Evolutionary conservation across 1,140 invertebrate species (phyloP).

Genomic region (Rhopalosiphum maidis): DNA sequence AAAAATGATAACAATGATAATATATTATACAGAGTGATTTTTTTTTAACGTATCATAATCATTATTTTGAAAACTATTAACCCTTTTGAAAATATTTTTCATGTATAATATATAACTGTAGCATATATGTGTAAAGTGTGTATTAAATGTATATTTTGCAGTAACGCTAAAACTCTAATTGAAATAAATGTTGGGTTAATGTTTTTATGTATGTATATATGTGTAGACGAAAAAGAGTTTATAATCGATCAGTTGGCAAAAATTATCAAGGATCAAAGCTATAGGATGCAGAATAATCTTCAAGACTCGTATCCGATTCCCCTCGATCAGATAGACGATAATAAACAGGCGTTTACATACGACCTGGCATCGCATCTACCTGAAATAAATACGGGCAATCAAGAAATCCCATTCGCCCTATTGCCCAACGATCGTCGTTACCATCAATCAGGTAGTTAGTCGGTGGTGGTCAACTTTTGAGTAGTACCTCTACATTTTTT

Average conservation of each 20-base stretch:
- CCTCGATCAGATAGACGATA: background rate
- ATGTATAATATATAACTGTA: background rate
- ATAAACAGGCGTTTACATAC: constrained; percentile 5
- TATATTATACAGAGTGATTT: background rate
- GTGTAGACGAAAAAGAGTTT: constrained; percentile 43
- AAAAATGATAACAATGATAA: background rate
- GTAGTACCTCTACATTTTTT: background rate
- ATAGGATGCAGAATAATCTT: constrained; percentile 15
- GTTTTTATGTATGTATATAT: background rate
- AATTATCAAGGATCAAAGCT: constrained; percentile 32
- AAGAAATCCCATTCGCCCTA: constrained; percentile 63
- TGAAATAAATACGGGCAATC: constrained; percentile 60
- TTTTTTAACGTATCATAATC: background rate
- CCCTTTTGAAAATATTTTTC: background rate
- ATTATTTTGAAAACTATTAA: background rate
- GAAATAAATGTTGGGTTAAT: background rate
- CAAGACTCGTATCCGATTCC: background rate
- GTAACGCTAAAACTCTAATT: background rate
- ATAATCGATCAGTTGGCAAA: constrained; percentile 34
- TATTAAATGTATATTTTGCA: background rate
- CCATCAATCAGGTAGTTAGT: constrained; percentile 60
- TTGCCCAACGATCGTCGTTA: constrained; percentile 65
- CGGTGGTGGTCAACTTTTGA: background rate
- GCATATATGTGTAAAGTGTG: background rate
- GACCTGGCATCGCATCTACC: constrained; percentile 22